Conservation (phyloP, 2,797 vertebrate genomes). For the Lithobates pipiens region DNA sequence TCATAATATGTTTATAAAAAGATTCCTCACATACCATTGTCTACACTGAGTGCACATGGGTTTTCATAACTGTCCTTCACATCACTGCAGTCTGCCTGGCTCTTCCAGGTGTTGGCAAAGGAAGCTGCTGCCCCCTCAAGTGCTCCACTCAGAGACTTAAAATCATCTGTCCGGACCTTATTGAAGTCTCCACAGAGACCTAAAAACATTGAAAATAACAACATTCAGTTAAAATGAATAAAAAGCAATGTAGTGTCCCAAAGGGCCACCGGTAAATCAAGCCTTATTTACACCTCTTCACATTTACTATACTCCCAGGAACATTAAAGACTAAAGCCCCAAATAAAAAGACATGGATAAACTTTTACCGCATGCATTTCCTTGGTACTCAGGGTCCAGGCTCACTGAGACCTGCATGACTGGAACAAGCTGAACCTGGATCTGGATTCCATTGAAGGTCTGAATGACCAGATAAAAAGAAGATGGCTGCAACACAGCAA, state of each 20-base stretch:
- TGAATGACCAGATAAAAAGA: constrained; percentile 75
- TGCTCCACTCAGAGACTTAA: constrained; percentile 70
- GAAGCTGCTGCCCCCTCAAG: constrained; percentile 67
- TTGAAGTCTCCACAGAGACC: constrained; percentile 82
- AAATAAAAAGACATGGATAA: not conserved
- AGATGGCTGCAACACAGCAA: constrained; percentile 76
- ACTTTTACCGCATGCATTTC: constrained; percentile 76
- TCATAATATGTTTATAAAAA: not conserved
- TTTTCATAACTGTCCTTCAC: constrained; percentile 73
- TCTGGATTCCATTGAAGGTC: constrained; percentile 72
- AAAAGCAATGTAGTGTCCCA: too few relatives aligned
- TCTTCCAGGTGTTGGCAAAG: constrained; percentile 77
- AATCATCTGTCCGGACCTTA: constrained; percentile 75
- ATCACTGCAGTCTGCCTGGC: constrained; percentile 67
- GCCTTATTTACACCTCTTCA: too few relatives aligned
- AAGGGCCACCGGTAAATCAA: too few relatives aligned
- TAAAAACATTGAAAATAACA: constrained; percentile 32
- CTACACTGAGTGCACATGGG: constrained; percentile 71
- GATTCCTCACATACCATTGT: constrained; percentile 69
- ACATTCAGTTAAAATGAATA: too few relatives aligned
- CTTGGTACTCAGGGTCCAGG: constrained; percentile 69
- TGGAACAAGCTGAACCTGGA: constrained; percentile 74
- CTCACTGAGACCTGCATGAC: constrained; percentile 75
- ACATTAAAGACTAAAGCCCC: not conserved
- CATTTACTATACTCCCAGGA: too few relatives aligned